Conservation (phyloP, 2,113 vertebrate genomes). For the Mirounga angustirostris region DNA sequence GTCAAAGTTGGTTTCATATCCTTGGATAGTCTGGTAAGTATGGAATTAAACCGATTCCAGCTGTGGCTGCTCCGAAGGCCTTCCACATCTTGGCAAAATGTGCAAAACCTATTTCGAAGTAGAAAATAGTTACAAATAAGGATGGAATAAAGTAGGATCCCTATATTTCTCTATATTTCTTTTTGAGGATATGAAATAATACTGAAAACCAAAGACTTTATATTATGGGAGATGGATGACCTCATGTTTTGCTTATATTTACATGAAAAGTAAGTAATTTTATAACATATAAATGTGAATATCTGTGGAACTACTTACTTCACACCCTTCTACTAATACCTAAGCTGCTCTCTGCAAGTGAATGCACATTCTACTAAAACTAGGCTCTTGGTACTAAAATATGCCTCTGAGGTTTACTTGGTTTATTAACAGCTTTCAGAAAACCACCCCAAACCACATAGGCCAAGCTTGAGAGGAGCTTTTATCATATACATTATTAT, state of each 20-base stretch:
- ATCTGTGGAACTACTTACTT: not conserved
- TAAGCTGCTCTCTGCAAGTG: not conserved
- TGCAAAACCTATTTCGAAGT: not conserved
- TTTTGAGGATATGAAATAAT: not conserved
- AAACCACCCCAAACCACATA: not conserved
- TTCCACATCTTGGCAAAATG: not conserved
- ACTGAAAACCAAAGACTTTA: not conserved
- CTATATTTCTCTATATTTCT: not conserved
- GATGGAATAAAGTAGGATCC: not conserved
- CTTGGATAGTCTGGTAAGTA: not conserved
- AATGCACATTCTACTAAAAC: not conserved
- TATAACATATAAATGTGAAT: not conserved
- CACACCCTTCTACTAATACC: not conserved
- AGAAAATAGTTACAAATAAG: not conserved
- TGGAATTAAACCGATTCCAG: not conserved
- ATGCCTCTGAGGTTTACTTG: not conserved
- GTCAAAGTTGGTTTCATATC: not conserved
- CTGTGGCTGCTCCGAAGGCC: not conserved
- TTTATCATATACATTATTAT: not conserved
- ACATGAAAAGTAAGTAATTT: constrained; percentile 16
- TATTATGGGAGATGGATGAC: not conserved
- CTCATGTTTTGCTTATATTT: not conserved
- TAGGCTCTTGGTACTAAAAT: not conserved
- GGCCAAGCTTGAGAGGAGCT: not conserved
- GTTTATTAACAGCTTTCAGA: not conserved